Percentiles rank a stretch among this genome's conserved stretches.
Conservation (phyloP, 2,797 vertebrate species). For the Poeciliopsis presidionis region DNA sequence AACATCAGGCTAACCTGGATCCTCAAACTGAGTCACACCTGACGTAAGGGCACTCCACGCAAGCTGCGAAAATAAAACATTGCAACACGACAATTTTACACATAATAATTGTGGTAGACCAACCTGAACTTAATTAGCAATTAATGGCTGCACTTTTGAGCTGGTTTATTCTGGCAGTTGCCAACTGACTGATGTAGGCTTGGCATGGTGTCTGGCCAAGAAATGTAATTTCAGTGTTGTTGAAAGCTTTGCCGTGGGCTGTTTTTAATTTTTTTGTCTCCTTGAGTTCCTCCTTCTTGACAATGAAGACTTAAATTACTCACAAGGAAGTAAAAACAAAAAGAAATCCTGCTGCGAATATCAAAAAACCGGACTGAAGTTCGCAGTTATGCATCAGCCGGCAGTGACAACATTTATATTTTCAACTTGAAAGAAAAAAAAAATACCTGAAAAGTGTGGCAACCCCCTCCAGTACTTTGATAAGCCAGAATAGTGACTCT, state of each 20-base stretch:
- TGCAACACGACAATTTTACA: background rate
- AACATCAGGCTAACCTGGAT: background rate
- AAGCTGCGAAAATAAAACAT: background rate
- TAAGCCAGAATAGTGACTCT: background rate
- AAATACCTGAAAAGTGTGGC: background rate
- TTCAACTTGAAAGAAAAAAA: background rate
- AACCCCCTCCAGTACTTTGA: too few relatives aligned
- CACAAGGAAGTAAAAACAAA: background rate
- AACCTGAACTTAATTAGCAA: background rate
- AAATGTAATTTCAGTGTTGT: background rate
- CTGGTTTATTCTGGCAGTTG: background rate
- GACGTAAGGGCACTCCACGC: background rate
- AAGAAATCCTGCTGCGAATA: background rate
- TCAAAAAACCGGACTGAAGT: background rate
- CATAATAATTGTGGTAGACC: background rate
- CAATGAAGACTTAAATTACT: background rate
- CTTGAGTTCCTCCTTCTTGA: background rate
- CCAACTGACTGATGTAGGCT: background rate
- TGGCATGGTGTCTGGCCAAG: background rate
- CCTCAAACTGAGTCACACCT: background rate
- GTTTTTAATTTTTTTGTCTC: background rate
- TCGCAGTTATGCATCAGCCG: background rate
- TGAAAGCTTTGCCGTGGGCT: background rate
- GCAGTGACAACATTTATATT: background rate
- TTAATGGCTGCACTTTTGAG: background rate